Conservation (phyloP, 1,140 invertebrate species). For the Drosophila varians region DNA sequence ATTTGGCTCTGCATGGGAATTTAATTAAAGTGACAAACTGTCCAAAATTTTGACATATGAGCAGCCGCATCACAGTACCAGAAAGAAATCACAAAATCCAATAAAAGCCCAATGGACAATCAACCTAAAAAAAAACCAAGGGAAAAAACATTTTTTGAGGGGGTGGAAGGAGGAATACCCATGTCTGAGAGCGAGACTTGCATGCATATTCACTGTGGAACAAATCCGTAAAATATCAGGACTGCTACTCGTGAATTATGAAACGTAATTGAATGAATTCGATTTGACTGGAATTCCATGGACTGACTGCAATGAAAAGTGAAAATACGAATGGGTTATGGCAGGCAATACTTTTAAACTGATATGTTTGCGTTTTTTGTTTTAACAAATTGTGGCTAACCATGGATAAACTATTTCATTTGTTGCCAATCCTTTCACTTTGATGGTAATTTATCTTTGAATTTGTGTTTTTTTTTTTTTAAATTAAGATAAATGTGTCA, state of each 20-base stretch:
- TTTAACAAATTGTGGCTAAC: too few species aligned
- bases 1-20: slow-evolving; percentile 71
- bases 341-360: background rate
- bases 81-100: slow-evolving; percentile 49
- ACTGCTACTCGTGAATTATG: slow-evolving; percentile 34
- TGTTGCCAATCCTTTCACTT: too few species aligned
- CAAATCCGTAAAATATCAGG: slow-evolving; percentile 34
- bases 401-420: too few species aligned
- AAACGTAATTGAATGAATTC: slow-evolving; percentile 42
- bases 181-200: slow-evolving; percentile 26
- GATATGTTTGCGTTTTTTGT: too few species aligned
- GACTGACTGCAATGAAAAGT: slow-evolving; percentile 17
- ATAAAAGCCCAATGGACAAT: slow-evolving; percentile 79
- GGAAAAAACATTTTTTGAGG: slow-evolving; percentile 17
- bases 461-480: too few species aligned
- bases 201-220: slow-evolving; percentile 37
- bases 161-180: too few species aligned
- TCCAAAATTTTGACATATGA: slow-evolving; percentile 78
- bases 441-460: background rate
- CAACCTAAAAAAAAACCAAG: slow-evolving; percentile 48
- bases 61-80: slow-evolving; percentile 17
- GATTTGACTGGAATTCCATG: slow-evolving; percentile 12
- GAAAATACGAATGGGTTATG: slow-evolving; percentile 8
- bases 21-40: slow-evolving; percentile 82
- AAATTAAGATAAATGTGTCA: background rate